These are phyloP conservation scores for Drosophila sordidula DNA, from an alignment of 2,888 invertebrate genomes.

Conservation along the genomic window DNA sequence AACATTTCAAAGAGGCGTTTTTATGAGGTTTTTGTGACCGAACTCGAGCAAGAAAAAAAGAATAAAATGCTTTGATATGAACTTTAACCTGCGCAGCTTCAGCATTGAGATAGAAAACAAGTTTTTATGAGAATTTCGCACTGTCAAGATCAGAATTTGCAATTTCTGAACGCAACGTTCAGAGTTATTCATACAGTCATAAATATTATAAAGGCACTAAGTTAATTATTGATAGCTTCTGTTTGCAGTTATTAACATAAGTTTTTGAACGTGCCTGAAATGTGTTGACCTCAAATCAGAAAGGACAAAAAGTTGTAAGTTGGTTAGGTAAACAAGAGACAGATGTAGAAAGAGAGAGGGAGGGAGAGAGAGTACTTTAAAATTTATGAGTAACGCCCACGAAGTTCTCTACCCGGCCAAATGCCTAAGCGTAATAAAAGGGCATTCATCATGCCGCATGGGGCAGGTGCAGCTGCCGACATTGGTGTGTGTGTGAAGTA, in stretches of 20 bases:
- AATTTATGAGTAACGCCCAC: slow-evolving; percentile 67
- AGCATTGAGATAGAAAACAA: not conserved
- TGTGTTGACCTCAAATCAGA: not conserved
- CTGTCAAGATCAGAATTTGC: not conserved
- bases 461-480: slow-evolving; percentile 32
- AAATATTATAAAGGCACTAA: not conserved
- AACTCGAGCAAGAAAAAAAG: not conserved
- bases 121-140: not conserved
- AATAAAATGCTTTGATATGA: not conserved
- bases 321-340: slow-evolving; percentile 4
- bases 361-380: slow-evolving; percentile 42
- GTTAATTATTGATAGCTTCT: too few relatives aligned
- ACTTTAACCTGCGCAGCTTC: not conserved
- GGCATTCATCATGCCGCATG: slow-evolving; percentile 64
- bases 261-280: not conserved
- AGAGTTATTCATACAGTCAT: not conserved
- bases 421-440: slow-evolving; percentile 54
- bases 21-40: not conserved
- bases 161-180: not conserved
- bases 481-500: slow-evolving; percentile 19
- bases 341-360: too few relatives aligned
- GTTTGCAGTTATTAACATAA: too few relatives aligned
- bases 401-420: slow-evolving; percentile 24
- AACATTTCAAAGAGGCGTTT: slow-evolving; percentile 1
- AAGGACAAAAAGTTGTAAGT: not conserved